These are phyloP conservation scores for Fringilla coelebs DNA, from an alignment of 2,797 vertebrate species.

Conservation along the genomic window DNA sequence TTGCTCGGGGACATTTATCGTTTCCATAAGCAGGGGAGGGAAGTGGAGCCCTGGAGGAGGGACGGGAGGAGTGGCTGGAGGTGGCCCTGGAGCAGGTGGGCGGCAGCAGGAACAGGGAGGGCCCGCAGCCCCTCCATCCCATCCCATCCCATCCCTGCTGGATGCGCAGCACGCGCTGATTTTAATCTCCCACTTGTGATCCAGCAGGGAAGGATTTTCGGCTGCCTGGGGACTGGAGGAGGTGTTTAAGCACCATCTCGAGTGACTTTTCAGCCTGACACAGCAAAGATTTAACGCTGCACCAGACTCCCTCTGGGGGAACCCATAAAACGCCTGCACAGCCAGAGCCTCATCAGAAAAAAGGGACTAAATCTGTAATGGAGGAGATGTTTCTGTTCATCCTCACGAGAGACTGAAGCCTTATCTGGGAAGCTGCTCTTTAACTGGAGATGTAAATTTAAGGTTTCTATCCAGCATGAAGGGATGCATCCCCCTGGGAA, in stretches of 20 bases:
- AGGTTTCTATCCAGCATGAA: neutral
- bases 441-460: constrained; percentile 25
- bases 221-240: neutral
- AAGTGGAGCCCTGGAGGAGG: neutral
- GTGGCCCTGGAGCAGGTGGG: neutral
- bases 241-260: neutral
- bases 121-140: neutral
- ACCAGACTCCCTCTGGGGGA: neutral
- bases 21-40: neutral
- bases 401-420: neutral
- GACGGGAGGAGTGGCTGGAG: neutral
- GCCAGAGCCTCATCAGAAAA: neutral
- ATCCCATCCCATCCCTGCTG: neutral
- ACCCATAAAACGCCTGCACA: neutral
- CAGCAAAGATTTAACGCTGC: neutral
- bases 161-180: neutral
- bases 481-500: neutral
- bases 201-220: neutral
- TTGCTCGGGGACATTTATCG: neutral
- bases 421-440: neutral
- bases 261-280: neutral
- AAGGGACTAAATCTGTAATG: neutral
- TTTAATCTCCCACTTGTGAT: neutral
- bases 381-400: neutral
- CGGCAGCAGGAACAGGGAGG: neutral